These are phyloP conservation scores for Steromphala cineraria DNA, from an alignment of 2,888 invertebrate genomes.

Conservation along the genomic window DNA sequence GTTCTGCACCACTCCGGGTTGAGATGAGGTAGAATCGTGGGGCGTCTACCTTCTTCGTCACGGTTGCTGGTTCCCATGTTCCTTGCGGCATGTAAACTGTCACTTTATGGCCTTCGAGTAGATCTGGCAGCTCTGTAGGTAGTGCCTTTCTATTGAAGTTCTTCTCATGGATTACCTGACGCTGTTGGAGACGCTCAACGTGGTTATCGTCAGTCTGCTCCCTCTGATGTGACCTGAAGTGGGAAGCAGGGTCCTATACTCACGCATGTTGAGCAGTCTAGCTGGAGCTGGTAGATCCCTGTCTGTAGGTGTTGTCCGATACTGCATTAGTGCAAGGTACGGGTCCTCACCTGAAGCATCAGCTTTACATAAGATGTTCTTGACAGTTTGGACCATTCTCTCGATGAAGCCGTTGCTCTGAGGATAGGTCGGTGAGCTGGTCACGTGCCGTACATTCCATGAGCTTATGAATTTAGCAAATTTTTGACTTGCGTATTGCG, in stretches of 20 bases:
- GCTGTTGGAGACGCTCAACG: too few species aligned
- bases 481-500: neutral
- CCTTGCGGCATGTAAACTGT: too few species aligned
- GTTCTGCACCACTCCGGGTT: too few species aligned
- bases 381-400: slow-evolving; percentile 21
- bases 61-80: too few species aligned
- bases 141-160: too few species aligned
- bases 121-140: too few species aligned
- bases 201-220: too few species aligned
- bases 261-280: neutral
- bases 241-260: neutral
- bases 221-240: too few species aligned
- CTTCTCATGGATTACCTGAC: too few species aligned
- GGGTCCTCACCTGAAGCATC: neutral
- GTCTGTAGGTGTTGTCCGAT: neutral
- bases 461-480: neutral
- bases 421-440: slow-evolving; percentile 5
- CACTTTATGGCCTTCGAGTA: too few species aligned
- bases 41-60: too few species aligned
- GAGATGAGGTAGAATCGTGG: too few species aligned
- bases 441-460: neutral
- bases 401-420: slow-evolving; percentile 25
- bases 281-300: neutral
- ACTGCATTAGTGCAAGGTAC: neutral
- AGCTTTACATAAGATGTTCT: slow-evolving; percentile 8